Base-by-base conservation (phyloP, 2,113 vertebrate genomes). In the Notarius lentiginosus region DNA sequence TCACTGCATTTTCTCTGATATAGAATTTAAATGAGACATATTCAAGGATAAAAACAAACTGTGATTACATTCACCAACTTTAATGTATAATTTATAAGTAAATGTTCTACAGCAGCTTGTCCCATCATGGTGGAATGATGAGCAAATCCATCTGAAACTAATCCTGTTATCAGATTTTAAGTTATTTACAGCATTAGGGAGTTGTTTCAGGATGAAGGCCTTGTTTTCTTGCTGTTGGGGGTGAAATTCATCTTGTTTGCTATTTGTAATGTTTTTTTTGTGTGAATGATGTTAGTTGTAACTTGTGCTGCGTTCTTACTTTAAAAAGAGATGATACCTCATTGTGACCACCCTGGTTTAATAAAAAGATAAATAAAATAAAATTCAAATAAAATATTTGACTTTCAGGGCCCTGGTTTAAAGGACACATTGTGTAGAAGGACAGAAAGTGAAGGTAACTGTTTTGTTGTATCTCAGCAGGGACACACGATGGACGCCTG, bases 391-490 rank as follows among this genome's bases (percentile, higher is more conserved):
- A 17, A 47, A 14, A 49, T 15, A n/a, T 22, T 49, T 47, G 3
- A 5, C 2, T 47, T 75, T 75, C 72, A 75, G 61, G 15, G 53
- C 1, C 10, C 53, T 73, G 47, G 47, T 24, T 65, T 80, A 4
- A 70, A 27, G 22, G 6, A 75, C 72, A 11, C 75, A 24, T 65
- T 65, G 24, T 55, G 12, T 7, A 53, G 30, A n/a, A 73, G 22
- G 12, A 65, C 30, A 51, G 27, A 49, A n/a, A n/a, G 17, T 77
- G 12, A 76, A 76, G 17, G 8, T 27, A 7, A 79, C 20, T 68
- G n/a, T 72, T 34, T 61, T 70, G 34, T 61, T 65, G 27, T 90
- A 47, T 60, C 60, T 75, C 70, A 47, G n/a, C 87, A 89, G 85
- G 83, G 12, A 76, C 49, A 55, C n/a, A 66, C n/a, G 47, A 89